Evolutionary conservation across 2,888 invertebrate species (phyloP), one percentile per base, ranked within the genome.

Genomic region (Lamellibrachia columna): DNA sequence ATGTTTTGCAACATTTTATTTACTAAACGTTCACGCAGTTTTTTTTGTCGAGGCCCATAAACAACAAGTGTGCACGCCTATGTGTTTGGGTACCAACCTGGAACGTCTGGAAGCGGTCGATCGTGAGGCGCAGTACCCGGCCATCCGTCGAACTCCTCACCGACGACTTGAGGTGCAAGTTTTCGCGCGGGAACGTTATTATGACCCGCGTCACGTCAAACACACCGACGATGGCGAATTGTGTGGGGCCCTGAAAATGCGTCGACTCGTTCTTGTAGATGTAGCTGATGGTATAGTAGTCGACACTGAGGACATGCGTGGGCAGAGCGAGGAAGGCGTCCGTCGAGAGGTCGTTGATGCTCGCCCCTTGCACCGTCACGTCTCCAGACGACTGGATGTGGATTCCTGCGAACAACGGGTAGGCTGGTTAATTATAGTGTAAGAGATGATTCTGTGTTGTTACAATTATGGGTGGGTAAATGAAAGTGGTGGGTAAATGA

Each of bases 261-360:
- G 90, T 52, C n/a, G 93, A 93, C n/a, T 52, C 90, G 28, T 53
- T 90, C 53, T 28, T 40, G 92, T 90, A 93, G 52, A 93, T 53
- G 90, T 93, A 93, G 53, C 91, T 75, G 53, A 93, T 92, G 53
- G 92, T 91, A 91, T 93, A 93, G 90, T 93, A 93, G 52, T 93
- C 93, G 6, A 75, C 58, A n/a, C 93, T 92, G 22, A 93, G 91
- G 22, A 93, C n/a, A 28, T 91, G 92, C 8, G 60, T 90, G 11
- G 93, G 93, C 7, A 93, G 92, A 9, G 92, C 93, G 8, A 93
- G 93, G 92, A 75, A 93, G 60, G 93, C 93, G 92, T 93, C 93
- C 8, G 93, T 92, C 3, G 93, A 93, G 9, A 75, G 91, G 93
- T 93, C 92, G 90, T 93, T 93, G 28, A 93, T 92, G 58, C 60